Percentiles rank a stretch among this genome's conserved stretches.
phyloP scores from a whole-genome alignment of 2,888 invertebrate species.

The Beris morrisii region DNA sequence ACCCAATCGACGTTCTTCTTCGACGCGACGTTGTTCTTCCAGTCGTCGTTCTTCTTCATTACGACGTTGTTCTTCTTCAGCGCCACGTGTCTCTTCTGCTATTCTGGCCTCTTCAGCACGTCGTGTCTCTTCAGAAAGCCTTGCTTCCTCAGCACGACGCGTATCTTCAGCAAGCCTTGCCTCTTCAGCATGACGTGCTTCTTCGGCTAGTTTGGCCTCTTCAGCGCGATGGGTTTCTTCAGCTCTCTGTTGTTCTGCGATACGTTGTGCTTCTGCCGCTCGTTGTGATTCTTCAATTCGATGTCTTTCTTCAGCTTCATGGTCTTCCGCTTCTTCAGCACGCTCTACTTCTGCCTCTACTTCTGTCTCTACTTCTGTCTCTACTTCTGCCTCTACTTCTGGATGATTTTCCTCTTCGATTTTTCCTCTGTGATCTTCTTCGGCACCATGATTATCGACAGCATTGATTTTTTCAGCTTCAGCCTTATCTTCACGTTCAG shows the following conservation, averaged over 20 bases:
- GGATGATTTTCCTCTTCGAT: slow-evolving; percentile 12
- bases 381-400: slow-evolving; percentile 21
- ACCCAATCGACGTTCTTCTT: not conserved
- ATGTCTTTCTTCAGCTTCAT: slow-evolving; percentile 13
- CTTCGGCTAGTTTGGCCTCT: slow-evolving; percentile 6
- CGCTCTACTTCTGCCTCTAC: slow-evolving; percentile 15
- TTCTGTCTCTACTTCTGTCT: slow-evolving; percentile 16
- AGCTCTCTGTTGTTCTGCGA: not conserved
- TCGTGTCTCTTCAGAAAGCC: not conserved
- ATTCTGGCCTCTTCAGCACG: not conserved
- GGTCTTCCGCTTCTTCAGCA: slow-evolving; percentile 23
- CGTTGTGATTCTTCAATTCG: not conserved
- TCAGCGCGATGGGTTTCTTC: slow-evolving; percentile 6
- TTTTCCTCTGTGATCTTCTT: not conserved
- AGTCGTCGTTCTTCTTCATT: slow-evolving; percentile 3
- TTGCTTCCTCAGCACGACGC: not conserved
- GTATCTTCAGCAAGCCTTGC: slow-evolving; percentile 9
- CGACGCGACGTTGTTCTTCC: slow-evolving; percentile 5
- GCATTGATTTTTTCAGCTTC: slow-evolving; percentile 31
- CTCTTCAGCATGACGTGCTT: slow-evolving; percentile 16
- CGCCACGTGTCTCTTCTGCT: slow-evolving; percentile 4
- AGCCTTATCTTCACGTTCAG: slow-evolving; percentile 36
- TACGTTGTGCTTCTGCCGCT: not conserved
- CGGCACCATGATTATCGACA: slow-evolving; percentile 27
- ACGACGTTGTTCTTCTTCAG: slow-evolving; percentile 8